Conservation (phyloP, 2,888 invertebrate genomes). For the Dryococelus australis region DNA sequence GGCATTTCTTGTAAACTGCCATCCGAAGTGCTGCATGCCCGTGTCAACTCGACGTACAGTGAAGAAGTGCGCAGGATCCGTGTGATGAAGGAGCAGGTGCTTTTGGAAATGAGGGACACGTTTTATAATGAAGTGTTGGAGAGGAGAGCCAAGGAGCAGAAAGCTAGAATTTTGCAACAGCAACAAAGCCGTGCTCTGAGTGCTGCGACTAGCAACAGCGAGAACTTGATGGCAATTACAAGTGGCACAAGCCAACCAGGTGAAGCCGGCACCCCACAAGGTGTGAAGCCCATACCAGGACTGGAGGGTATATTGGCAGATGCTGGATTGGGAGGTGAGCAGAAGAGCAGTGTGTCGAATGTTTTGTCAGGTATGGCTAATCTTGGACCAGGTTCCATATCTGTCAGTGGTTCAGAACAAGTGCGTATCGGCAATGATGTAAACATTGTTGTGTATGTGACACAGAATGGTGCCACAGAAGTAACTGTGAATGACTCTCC, state of each 20-base stretch:
- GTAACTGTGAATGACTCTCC: neutral
- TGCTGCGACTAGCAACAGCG: neutral
- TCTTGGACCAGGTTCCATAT: neutral
- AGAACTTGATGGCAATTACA: neutral
- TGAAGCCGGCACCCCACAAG: neutral
- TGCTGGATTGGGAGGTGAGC: neutral
- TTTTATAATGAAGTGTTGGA: conserved; percentile 12
- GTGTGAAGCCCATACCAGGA: neutral
- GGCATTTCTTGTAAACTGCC: conserved; percentile 23
- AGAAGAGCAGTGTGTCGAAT: neutral
- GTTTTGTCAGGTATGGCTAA: neutral
- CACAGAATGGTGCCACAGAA: neutral
- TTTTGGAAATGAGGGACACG: neutral
- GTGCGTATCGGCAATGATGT: conserved; percentile 20
- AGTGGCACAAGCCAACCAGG: neutral
- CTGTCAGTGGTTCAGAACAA: conserved; percentile 17
- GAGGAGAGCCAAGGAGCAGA: neutral
- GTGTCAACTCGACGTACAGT: neutral
- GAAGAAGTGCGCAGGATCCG: conserved; percentile 11
- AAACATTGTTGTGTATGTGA: neutral
- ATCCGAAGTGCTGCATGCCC: neutral
- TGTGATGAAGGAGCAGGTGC: neutral
- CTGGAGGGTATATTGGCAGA: neutral
- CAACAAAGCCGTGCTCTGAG: conserved; percentile 5
- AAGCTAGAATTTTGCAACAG: neutral